A percentile compares a stretch with the other conserved stretches of the same genome.
These are phyloP conservation scores for Clistopyga incitator DNA, from an alignment of 2,888 invertebrate species.

Conservation along the genomic window DNA sequence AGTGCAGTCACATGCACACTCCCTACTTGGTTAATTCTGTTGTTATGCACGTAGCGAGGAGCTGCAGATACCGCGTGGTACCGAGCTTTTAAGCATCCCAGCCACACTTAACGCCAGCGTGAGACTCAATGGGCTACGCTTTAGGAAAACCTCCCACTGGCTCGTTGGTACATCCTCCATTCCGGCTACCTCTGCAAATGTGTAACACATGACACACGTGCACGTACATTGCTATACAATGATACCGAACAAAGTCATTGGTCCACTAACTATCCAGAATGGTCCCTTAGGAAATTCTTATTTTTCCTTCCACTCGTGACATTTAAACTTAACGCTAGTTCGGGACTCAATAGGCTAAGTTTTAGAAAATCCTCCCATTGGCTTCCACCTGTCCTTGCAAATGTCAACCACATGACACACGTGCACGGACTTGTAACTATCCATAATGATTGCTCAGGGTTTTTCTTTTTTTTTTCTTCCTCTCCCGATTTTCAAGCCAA, in stretches of 20 bases:
- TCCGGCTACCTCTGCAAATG: not conserved
- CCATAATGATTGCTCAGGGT: not conserved
- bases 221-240: not conserved
- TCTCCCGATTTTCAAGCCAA: not conserved
- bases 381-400: no score
- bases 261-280: not conserved
- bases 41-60: not conserved
- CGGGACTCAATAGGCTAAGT: no score
- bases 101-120: slow-evolving; percentile 42
- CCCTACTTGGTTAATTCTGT: slow-evolving; percentile 6
- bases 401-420: no score
- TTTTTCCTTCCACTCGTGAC: not conserved
- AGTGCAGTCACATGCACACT: slow-evolving; percentile 37
- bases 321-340: no score
- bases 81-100: slow-evolving; percentile 38
- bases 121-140: slow-evolving; percentile 43
- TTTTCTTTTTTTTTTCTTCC: not conserved
- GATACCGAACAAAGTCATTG: not conserved
- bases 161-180: not conserved
- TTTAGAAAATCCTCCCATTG: no score
- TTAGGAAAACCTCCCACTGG: slow-evolving; percentile 14
- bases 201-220: not conserved
- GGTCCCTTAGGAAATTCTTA: not conserved
- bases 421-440: no score
- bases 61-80: slow-evolving; percentile 5